A percentile compares a stretch with the other conserved stretches of the same genome.
Evolutionary conservation across 2,888 invertebrate genomes (phyloP).

Genomic region (Oscheius sp.): DNA sequence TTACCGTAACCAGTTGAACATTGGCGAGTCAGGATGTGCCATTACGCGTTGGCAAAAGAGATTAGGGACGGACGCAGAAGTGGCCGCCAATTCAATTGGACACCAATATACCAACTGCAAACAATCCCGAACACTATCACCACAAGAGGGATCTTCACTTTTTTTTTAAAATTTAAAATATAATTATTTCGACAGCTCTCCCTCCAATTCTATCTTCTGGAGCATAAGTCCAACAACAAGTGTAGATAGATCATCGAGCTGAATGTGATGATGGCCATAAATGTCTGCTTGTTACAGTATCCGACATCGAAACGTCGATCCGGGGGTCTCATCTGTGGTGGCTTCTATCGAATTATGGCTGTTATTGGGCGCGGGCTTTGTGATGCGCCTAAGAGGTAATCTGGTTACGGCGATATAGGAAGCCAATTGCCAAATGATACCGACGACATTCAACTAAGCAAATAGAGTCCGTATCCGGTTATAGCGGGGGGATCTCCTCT

Average conservation of each 20-base stretch:
- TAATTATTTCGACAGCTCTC: no score
- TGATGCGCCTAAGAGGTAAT: slow-evolving; percentile 54
- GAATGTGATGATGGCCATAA: no score
- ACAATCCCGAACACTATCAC: slow-evolving; percentile 34
- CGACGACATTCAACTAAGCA: slow-evolving; percentile 23
- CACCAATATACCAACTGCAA: slow-evolving; percentile 36
- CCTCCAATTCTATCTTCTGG: no score
- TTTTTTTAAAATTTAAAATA: neutral
- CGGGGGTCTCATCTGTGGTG: slow-evolving; percentile 53
- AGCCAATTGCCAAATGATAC: slow-evolving; percentile 47
- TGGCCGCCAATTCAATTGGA: slow-evolving; percentile 37
- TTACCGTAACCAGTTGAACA: slow-evolving; percentile 33
- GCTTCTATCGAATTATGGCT: slow-evolving; percentile 56
- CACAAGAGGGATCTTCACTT: neutral
- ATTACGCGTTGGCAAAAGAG: slow-evolving; percentile 38
- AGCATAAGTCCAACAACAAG: no score
- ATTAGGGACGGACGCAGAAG: slow-evolving; percentile 32
- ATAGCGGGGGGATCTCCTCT: neutral
- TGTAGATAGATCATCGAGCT: neutral
- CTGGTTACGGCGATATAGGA: slow-evolving; percentile 52
- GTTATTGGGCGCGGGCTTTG: slow-evolving; percentile 58
- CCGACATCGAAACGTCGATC: slow-evolving; percentile 26
- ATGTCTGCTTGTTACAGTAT: slow-evolving; percentile 7
- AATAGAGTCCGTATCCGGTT: slow-evolving; percentile 23
- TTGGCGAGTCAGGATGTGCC: slow-evolving; percentile 39